These are phyloP conservation scores for Solea senegalensis DNA, from an alignment of 2,113 vertebrate genomes.

Conservation along the genomic window DNA sequence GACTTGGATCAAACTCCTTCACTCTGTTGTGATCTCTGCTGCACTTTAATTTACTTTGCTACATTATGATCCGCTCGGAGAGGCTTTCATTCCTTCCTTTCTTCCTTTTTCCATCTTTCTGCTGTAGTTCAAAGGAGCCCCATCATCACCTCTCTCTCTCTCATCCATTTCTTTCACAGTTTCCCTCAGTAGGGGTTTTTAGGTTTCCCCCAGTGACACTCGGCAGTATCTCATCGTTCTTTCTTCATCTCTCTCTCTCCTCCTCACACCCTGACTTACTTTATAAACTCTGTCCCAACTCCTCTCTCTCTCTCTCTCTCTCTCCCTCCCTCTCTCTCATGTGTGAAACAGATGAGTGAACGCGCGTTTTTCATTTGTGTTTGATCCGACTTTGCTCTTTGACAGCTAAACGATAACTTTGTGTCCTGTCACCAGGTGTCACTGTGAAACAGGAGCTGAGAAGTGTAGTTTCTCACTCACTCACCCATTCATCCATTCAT, in stretches of 20 bases:
- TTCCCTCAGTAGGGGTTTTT: slow-evolving; percentile 55
- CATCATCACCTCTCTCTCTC: slow-evolving; percentile 52
- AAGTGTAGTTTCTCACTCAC: too few relatives aligned
- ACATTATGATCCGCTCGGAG: slow-evolving; percentile 30
- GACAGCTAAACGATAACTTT: background rate
- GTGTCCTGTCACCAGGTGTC: background rate
- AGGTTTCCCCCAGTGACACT: slow-evolving; percentile 35
- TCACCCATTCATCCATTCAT: too few relatives aligned
- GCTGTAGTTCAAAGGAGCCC: slow-evolving; percentile 56
- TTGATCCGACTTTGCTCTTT: background rate
- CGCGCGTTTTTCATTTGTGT: background rate
- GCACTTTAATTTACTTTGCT: slow-evolving; percentile 57
- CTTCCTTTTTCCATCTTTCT: slow-evolving; percentile 20
- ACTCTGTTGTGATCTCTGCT: slow-evolving; percentile 42
- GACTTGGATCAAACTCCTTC: slow-evolving; percentile 59
- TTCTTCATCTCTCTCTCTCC: slow-evolving; percentile 21
- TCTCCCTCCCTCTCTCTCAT: background rate
- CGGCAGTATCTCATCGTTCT: background rate
- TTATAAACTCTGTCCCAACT: background rate
- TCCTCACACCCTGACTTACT: slow-evolving; percentile 13
- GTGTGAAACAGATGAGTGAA: background rate
- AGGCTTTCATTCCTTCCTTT: slow-evolving; percentile 13
- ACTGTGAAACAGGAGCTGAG: too few relatives aligned
- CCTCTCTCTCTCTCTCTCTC: background rate
- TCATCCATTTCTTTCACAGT: slow-evolving; percentile 43